These are phyloP conservation scores for Xenentodon cancila DNA, from an alignment of 2,797 vertebrate species.

Conservation along the genomic window DNA sequence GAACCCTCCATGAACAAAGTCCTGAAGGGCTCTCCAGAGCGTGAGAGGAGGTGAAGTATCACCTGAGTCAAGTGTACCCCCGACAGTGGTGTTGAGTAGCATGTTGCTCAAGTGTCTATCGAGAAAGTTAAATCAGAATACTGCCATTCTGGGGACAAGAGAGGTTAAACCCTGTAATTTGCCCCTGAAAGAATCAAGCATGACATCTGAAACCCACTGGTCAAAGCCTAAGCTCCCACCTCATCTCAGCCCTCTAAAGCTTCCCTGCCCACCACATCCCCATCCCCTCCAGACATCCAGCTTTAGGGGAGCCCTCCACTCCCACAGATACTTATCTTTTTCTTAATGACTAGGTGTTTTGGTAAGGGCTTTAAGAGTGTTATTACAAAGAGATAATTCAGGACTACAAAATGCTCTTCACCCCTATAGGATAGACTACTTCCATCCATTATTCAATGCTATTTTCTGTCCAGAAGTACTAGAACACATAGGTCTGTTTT, in stretches of 20 bases:
- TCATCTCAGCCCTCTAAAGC: slow-evolving; percentile 51
- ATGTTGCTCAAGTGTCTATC: slow-evolving; percentile 63
- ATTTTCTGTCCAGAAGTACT: slow-evolving; percentile 12
- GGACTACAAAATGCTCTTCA: slow-evolving; percentile 37
- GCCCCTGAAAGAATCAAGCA: slow-evolving; percentile 73
- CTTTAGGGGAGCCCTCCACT: slow-evolving; percentile 66
- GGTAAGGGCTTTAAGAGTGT: slow-evolving; percentile 68
- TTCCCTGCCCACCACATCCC: slow-evolving; percentile 52
- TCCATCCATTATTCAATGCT: slow-evolving; percentile 45
- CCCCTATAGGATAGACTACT: slow-evolving; percentile 55
- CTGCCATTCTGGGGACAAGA: slow-evolving; percentile 60
- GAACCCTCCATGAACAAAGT: slow-evolving; percentile 62
- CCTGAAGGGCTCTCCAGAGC: slow-evolving; percentile 63
- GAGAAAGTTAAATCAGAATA: slow-evolving; percentile 64
- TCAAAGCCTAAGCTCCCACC: slow-evolving; percentile 64
- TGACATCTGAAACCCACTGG: slow-evolving; percentile 79
- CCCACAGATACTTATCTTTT: slow-evolving; percentile 80
- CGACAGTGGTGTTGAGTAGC: slow-evolving; percentile 62
- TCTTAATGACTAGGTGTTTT: slow-evolving; percentile 75
- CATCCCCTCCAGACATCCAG: slow-evolving; percentile 70
- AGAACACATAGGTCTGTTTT: slow-evolving; percentile 30
- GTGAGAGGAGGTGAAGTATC: slow-evolving; percentile 71
- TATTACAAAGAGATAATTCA: slow-evolving; percentile 70
- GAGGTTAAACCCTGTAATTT: slow-evolving; percentile 79
- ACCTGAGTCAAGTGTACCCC: slow-evolving; percentile 71